Conservation (phyloP, 2,797 vertebrate species). For the Anisognathus igniventris region DNA sequence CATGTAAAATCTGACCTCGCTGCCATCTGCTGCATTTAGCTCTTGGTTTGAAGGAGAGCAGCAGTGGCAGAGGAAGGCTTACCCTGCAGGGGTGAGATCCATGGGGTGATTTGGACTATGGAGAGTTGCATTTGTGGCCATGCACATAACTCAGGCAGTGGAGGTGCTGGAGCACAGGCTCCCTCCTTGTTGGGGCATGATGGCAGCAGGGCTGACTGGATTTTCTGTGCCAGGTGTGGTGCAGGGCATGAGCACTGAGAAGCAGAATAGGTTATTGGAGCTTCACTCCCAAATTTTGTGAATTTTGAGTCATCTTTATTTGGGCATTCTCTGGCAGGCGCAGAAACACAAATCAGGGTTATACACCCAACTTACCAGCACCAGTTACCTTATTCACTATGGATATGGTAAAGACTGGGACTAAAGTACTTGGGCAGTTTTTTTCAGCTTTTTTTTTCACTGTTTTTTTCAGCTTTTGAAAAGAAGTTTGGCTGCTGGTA, state of each 20-base stretch:
- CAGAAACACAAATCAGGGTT: neutral
- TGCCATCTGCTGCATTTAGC: neutral
- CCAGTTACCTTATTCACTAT: neutral
- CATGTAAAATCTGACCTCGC: neutral
- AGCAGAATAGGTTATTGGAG: neutral
- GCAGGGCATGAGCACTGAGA: neutral
- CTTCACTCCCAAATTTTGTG: neutral
- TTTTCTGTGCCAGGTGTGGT: neutral
- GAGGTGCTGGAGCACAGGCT: neutral
- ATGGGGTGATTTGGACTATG: neutral
- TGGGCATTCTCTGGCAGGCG: neutral
- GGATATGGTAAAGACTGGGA: neutral
- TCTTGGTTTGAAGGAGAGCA: neutral
- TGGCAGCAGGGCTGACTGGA: neutral
- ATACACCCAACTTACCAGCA: neutral
- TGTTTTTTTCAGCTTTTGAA: neutral
- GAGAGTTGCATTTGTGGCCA: neutral
- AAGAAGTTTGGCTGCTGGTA: neutral
- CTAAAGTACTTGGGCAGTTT: neutral
- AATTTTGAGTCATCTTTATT: neutral
- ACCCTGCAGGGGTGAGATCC: neutral
- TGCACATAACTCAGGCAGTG: neutral
- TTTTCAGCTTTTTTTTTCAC: neutral
- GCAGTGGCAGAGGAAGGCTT: neutral
- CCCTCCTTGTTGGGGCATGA: fast-evolving